These are phyloP conservation scores for Barypeithes pellucidus DNA, from an alignment of 2,888 invertebrate genomes.

Conservation along the genomic window DNA sequence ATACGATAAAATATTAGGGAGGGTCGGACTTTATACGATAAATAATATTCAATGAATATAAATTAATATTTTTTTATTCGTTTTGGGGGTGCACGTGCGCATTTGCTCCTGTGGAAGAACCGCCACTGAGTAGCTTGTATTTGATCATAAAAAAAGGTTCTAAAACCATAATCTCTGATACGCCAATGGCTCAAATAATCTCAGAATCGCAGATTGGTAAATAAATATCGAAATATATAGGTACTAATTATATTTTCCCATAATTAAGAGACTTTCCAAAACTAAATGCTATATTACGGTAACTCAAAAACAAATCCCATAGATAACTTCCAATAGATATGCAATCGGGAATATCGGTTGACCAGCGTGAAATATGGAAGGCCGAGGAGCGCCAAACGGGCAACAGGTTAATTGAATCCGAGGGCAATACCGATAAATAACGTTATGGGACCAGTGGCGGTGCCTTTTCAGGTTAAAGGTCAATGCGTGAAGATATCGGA, in stretches of 20 bases:
- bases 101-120: no score
- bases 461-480: slow-evolving; percentile 40
- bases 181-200: not conserved
- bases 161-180: not conserved
- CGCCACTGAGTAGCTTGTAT: no score
- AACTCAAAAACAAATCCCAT: slow-evolving; percentile 31
- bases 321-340: slow-evolving; percentile 46
- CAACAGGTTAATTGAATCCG: slow-evolving; percentile 54
- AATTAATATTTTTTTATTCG: no score
- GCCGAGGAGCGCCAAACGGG: slow-evolving; percentile 48
- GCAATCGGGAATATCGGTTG: slow-evolving; percentile 36
- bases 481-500: slow-evolving; percentile 49
- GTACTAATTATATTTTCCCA: slow-evolving; percentile 38
- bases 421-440: slow-evolving; percentile 52
- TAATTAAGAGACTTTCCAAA: slow-evolving; percentile 41
- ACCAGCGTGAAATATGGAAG: slow-evolving; percentile 44
- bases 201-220: slow-evolving; percentile 29
- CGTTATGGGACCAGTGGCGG: slow-evolving; percentile 48
- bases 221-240: slow-evolving; percentile 28
- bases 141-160: no score
- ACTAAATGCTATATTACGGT: slow-evolving; percentile 38
- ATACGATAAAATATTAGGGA: no score
- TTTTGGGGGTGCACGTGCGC: no score
- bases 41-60: no score
- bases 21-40: no score